Evolutionary conservation across 1,140 invertebrate species (phyloP), one percentile per base, ranked within the genome.

Genomic region (Myzus persicae): DNA sequence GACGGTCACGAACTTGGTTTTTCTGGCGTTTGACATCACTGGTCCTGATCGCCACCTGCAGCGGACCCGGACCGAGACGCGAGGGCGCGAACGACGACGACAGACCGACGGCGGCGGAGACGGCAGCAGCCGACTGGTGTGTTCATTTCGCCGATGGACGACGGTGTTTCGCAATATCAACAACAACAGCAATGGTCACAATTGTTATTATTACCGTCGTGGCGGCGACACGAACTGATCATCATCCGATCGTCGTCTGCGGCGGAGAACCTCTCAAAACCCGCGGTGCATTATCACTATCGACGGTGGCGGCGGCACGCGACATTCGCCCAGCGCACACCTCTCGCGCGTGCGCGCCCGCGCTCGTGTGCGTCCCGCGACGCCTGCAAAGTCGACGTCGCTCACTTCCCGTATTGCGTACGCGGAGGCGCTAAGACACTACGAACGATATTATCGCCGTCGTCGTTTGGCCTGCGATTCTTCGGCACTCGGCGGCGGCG

Each of bases 21-120:
- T 48, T 44, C 90, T 91, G 44, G 24, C 31, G 67, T 48, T 91
- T 9, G 42, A 82, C 90, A 91, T 91, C 24, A 44, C 90, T 91
- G 88, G 4, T 38, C 36, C 76, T 81, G 36, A 5, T 67, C 31
- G 14, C 59, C 59, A 18, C 31, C 59, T n/a, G 31, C 14, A 18
- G 59, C 59, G 31, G 59, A 31, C n/a, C 31, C 59, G 31, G 31
- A 76, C 59, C 31, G 59, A 76, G 31, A 76, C 31, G n/a, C 36
- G 59, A 76, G 5, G n/a, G 31, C 59, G 59, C 54, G 44, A 46
- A 14, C 42, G 2, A 44, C 42, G 42, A 48, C 1, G 54, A 31
- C 54, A 3, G 54, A 59, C 54, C 54, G 54, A 8, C 54, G 46
- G 46, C 46, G 11, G 42, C 42, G 7, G 54, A 22, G 8, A 6